Evolutionary conservation across 2,797 vertebrate genomes (phyloP).

Genomic region (Eutrigla gurnardus): DNA sequence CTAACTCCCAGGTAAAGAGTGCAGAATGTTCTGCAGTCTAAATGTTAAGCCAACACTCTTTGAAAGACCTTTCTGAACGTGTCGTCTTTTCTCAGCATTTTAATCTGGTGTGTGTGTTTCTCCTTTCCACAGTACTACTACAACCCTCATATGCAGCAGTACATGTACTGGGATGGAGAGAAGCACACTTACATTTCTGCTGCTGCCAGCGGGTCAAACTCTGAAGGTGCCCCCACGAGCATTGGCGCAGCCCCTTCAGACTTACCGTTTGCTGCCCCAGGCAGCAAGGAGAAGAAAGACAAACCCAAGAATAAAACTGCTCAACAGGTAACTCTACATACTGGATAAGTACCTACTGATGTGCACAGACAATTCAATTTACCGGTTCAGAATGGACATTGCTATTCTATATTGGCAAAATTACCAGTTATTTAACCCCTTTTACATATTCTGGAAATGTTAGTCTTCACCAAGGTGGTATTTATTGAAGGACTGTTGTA

Average conservation of each 20-base stretch:
- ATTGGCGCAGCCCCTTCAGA: conserved; percentile 59
- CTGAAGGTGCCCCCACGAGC: conserved; percentile 61
- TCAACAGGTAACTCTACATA: conserved; percentile 86
- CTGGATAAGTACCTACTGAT: not conserved
- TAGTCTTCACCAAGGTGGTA: not conserved
- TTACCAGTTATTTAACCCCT: not conserved
- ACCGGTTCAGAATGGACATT: not conserved
- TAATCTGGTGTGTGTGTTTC: conserved; percentile 2
- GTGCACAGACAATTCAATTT: not conserved
- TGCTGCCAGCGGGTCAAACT: conserved; percentile 74
- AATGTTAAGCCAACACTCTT: conserved; percentile 1
- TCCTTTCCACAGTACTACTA: conserved; percentile 88
- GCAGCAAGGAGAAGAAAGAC: conserved; percentile 91
- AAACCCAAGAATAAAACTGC: conserved; percentile 94
- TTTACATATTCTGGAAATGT: not conserved
- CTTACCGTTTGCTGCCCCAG: conserved; percentile 61
- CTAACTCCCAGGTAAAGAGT: conserved; percentile 88
- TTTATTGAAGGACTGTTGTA: not conserved
- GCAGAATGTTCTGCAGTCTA: not conserved
- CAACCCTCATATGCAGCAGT: conserved; percentile 90
- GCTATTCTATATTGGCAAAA: not conserved
- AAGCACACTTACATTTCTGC: conserved; percentile 88
- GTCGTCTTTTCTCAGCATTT: conserved; percentile 2
- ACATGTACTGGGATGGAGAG: conserved; percentile 94
- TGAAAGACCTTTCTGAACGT: conserved; percentile 2